phyloP scores from a whole-genome alignment of 2,113 vertebrate genomes.

The Turdus rufiventris region DNA sequence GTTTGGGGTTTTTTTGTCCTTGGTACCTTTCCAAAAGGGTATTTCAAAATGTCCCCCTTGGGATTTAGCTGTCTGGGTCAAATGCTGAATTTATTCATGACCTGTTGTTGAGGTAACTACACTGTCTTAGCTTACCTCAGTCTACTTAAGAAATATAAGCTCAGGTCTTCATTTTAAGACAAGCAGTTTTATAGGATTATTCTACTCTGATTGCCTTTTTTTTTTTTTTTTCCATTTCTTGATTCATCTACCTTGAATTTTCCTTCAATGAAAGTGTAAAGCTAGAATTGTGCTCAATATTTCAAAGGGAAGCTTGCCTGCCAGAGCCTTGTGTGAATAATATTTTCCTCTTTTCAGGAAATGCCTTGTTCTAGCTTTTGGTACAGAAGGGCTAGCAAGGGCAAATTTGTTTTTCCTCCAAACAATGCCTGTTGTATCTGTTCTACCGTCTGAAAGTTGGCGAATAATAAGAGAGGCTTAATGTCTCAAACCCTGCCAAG shows the following conservation, averaged over 20 bases:
- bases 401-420: background rate
- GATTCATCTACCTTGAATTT: background rate
- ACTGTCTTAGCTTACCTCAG: background rate
- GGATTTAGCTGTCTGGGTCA: background rate
- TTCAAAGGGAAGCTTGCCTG: background rate
- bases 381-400: background rate
- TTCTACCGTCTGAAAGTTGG: background rate
- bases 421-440: background rate
- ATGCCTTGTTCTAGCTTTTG: background rate
- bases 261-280: background rate
- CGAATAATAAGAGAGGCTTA: background rate
- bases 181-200: background rate
- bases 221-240: background rate
- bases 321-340: background rate
- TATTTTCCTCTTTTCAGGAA: background rate
- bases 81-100: background rate
- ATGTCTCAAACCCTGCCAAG: slow-evolving; percentile 1
- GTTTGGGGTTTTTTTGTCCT: background rate
- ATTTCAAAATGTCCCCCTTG: background rate
- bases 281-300: background rate
- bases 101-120: background rate
- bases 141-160: background rate
- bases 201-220: background rate
- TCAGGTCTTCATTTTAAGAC: background rate
- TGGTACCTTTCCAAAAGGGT: background rate